Evolutionary conservation across 2,888 invertebrate genomes (phyloP), one percentile per base, ranked within the genome.

Genomic region (Augochlorella aurata): DNA sequence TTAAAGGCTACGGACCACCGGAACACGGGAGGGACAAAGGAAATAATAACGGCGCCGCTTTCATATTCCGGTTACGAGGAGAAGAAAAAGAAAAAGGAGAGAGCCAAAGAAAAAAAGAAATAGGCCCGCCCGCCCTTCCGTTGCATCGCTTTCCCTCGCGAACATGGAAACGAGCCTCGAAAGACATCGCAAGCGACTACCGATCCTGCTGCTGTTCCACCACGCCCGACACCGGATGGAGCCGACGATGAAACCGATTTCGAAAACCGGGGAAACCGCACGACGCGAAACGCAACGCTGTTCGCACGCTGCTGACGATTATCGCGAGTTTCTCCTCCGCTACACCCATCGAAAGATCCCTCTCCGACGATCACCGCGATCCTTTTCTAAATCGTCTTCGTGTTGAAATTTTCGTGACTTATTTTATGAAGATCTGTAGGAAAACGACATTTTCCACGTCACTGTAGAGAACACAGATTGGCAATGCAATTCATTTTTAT

Each of bases 231-330:
- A 84, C 87, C 87, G 87, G 87, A 87, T 86, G 88, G 79, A 77
- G 79, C 77, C 83, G 81, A 63, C 73, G 72, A 58, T 76, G 74
- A 66, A 78, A 81, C 73, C 84, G 86, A 88, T 88, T 88, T 88
- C 88, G 81, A 86, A 88, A 38, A 88, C 70, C 54, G 82, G 80
- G 83, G 85, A 88, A 88, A 88, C 88, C 78, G 61, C 58, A 75
- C 63, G 68, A 72, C 69, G 78, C 66, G 85, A 78, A 85, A 82
- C 78, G 78, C 82, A 79, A 74, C 80, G 82, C 79, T 85, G 77
- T 77, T 14, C 47, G 47, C 14, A 49, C 81, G 87, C 79, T 81
- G 45, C 47, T 61, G 66, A 74, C 66, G 66, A 68, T 84, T 84
- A 87, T 87, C 86, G 76, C 79, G 68, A 78, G 80, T 82, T 81